Evolutionary conservation across 2,888 invertebrate species (phyloP).

Genomic region (Acrobasis repandana): DNA sequence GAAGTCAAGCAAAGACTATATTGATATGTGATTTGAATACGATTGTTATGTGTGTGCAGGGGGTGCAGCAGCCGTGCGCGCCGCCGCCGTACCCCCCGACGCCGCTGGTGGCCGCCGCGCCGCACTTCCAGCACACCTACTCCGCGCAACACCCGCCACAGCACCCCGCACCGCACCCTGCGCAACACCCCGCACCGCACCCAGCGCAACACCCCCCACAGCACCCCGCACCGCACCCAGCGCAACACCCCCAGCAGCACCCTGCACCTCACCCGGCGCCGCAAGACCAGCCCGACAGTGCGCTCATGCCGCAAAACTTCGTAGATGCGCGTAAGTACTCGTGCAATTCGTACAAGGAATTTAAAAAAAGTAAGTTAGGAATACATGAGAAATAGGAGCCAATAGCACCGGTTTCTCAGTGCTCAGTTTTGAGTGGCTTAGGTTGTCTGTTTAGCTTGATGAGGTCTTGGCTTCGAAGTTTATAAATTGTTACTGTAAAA

Average conservation of each 20-base stretch:
- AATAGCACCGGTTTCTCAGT: too few relatives aligned
- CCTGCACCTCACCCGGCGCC: constrained; percentile 45
- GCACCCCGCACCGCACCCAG: constrained; percentile 45
- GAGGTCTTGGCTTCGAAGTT: too few relatives aligned
- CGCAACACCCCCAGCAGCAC: constrained; percentile 43
- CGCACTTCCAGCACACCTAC: constrained; percentile 66
- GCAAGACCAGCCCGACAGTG: constrained; percentile 60
- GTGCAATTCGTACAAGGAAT: too few relatives aligned
- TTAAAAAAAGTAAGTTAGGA: too few relatives aligned
- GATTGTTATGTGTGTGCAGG: not conserved
- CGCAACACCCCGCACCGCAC: constrained; percentile 43
- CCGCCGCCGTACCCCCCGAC: constrained; percentile 76
- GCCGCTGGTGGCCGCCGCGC: constrained; percentile 65
- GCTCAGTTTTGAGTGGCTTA: too few relatives aligned
- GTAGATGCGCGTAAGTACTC: constrained; percentile 69
- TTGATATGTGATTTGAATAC: not conserved
- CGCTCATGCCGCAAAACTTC: constrained; percentile 61
- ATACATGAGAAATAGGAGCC: too few relatives aligned
- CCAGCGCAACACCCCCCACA: constrained; percentile 49
- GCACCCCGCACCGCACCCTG: constrained; percentile 28
- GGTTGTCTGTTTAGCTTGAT: too few relatives aligned
- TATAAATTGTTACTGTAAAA: too few relatives aligned
- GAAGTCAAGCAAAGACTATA: too few relatives aligned
- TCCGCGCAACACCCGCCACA: constrained; percentile 45
- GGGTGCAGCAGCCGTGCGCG: constrained; percentile 38